Evolutionary conservation across 2,113 vertebrate genomes (phyloP).

Genomic region (Vicugna pacos): DNA sequence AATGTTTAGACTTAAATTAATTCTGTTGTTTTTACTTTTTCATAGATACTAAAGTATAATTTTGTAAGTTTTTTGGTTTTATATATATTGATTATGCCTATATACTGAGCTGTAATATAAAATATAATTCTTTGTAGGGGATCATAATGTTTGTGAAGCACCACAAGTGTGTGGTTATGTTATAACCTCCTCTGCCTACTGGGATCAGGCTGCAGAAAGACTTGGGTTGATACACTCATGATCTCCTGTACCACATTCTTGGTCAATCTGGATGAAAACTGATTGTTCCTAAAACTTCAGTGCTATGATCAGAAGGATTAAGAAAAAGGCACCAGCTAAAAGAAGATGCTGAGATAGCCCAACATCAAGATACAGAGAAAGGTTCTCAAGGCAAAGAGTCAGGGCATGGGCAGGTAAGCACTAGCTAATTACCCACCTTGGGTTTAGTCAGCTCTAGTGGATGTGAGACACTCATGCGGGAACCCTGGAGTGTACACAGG

Average conservation of each 20-base stretch:
- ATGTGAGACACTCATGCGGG: not conserved
- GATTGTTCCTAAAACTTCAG: not conserved
- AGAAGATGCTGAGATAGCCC: not conserved
- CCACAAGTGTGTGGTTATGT: not conserved
- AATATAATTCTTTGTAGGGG: not conserved
- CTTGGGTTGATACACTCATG: not conserved
- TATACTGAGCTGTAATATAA: not conserved
- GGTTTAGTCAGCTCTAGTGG: not conserved
- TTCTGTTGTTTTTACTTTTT: not conserved
- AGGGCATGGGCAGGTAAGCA: not conserved
- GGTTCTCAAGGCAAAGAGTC: not conserved
- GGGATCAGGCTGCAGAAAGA: not conserved
- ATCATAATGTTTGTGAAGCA: not conserved
- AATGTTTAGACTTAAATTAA: constrained; percentile 40
- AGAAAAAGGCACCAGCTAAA: not conserved
- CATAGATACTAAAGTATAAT: not conserved
- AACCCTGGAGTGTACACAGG: not conserved
- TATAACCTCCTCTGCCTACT: not conserved
- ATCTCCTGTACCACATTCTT: not conserved
- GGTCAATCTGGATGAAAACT: not conserved
- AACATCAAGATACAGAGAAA: not conserved
- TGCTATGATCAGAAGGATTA: not conserved
- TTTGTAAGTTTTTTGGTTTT: not conserved
- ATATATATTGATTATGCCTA: not conserved
- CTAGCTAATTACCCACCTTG: not conserved